Conservation (phyloP, 2,113 vertebrate genomes). For the Anolis sagrei region DNA sequence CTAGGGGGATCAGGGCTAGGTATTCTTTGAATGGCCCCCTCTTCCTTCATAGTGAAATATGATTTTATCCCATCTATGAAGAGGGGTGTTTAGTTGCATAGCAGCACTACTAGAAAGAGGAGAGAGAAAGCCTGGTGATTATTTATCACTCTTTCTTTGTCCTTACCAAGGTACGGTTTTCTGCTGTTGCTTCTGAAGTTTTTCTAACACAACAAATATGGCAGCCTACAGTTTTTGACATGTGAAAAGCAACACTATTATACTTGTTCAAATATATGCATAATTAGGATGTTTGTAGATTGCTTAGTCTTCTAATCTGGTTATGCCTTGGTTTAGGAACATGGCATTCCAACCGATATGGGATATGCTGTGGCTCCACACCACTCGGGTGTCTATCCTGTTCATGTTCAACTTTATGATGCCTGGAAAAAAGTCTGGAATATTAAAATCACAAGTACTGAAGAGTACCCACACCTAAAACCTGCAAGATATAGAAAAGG, state of each 20-base stretch:
- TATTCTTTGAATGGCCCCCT: too few relatives aligned
- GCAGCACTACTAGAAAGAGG: too few relatives aligned
- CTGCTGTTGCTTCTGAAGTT: neutral
- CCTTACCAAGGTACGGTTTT: neutral
- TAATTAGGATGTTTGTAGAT: neutral
- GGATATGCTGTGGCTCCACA: constrained; percentile 96
- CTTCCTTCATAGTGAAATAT: too few relatives aligned
- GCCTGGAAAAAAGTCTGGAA: constrained; percentile 97
- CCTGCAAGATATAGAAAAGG: constrained; percentile 92
- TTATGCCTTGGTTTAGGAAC: constrained; percentile 81
- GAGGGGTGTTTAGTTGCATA: too few relatives aligned
- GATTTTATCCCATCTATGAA: too few relatives aligned
- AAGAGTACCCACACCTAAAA: constrained; percentile 97
- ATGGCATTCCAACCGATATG: constrained; percentile 92
- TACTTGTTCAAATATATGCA: neutral
- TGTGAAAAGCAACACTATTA: neutral
- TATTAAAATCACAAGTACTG: constrained; percentile 95
- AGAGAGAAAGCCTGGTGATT: too few relatives aligned
- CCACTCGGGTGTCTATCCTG: constrained; percentile 96
- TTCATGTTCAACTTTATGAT: constrained; percentile 94
- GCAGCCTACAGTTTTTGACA: neutral
- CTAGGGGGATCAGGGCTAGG: too few relatives aligned
- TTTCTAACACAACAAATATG: neutral
- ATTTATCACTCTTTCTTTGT: too few relatives aligned
- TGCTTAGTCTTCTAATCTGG: constrained; percentile 10